Percentiles rank a stretch among this genome's conserved stretches.
These are phyloP conservation scores for Drosophila kohkoa DNA, from an alignment of 1,140 invertebrate species.

Conservation along the genomic window DNA sequence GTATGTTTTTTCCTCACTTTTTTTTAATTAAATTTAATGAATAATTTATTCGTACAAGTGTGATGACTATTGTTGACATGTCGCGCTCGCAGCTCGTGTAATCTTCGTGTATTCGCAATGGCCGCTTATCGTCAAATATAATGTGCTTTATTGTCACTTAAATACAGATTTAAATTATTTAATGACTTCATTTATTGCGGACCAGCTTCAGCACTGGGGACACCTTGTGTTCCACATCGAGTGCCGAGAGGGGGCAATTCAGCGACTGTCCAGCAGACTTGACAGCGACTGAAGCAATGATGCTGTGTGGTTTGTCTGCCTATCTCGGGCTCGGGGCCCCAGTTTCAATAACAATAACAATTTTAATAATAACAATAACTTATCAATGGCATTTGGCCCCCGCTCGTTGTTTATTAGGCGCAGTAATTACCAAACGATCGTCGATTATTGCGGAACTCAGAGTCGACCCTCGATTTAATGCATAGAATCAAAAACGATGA, in stretches of 20 bases:
- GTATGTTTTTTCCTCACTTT: background rate
- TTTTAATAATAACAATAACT: conserved; percentile 53
- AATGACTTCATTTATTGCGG: conserved; percentile 70
- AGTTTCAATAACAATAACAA: conserved; percentile 21
- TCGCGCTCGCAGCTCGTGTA: conserved; percentile 7
- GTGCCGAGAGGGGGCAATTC: background rate
- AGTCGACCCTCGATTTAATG: background rate
- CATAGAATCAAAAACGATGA: background rate
- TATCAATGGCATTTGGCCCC: conserved; percentile 75
- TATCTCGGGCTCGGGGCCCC: conserved; percentile 4
- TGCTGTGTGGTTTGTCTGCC: background rate
- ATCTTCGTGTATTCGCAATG: conserved; percentile 53
- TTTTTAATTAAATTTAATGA: conserved; percentile 5
- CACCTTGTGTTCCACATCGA: conserved; percentile 7
- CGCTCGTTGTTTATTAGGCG: conserved; percentile 51
- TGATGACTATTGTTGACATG: conserved; percentile 27
- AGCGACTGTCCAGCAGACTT: background rate
- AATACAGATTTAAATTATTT: conserved; percentile 78
- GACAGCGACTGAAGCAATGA: background rate
- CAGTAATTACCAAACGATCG: conserved; percentile 58
- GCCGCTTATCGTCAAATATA: conserved; percentile 67
- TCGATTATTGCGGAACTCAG: conserved; percentile 21
- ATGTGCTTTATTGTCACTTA: conserved; percentile 80
- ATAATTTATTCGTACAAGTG: conserved; percentile 5
- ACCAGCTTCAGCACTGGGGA: conserved; percentile 17